Evolutionary conservation across 2,113 vertebrate genomes (phyloP).

Genomic region (Neolamprologus cancellatus): DNA sequence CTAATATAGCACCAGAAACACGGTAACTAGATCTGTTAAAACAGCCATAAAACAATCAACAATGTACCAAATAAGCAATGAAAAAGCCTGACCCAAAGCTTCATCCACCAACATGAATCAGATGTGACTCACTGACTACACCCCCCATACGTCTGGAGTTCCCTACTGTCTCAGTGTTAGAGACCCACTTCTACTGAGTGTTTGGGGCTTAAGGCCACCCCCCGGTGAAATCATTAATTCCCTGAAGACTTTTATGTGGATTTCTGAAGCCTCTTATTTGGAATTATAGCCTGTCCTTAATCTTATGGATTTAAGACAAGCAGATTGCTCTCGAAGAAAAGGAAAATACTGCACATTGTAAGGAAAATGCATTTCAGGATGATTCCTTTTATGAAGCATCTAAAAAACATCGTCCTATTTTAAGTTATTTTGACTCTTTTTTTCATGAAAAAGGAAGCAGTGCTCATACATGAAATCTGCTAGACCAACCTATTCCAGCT

Average conservation of each 20-base stretch:
- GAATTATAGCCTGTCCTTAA: conserved; percentile 49
- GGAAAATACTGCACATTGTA: neutral
- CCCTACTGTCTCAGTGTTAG: neutral
- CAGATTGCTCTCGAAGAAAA: conserved; percentile 35
- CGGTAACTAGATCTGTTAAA: neutral
- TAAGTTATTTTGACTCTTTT: neutral
- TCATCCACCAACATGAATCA: neutral
- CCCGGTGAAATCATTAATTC: conserved; percentile 33
- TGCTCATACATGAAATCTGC: neutral
- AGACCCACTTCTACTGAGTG: conserved; percentile 4
- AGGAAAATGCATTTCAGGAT: neutral
- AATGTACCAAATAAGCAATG: neutral
- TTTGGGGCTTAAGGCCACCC: conserved; percentile 33
- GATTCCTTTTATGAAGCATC: neutral
- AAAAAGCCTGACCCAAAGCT: neutral
- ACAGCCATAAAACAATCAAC: neutral
- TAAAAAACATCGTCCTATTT: neutral
- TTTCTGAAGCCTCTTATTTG: conserved; percentile 49
- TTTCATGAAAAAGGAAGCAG: neutral
- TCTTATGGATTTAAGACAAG: conserved; percentile 44
- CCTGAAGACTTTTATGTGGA: conserved; percentile 39
- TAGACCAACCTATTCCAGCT: neutral
- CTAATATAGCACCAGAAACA: neutral
- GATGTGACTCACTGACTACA: conserved; percentile 17
- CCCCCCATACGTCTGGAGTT: conserved; percentile 5